Conservation (phyloP, 35 echinoderm and acorn worm species). For the Ptychodera flava region DNA sequence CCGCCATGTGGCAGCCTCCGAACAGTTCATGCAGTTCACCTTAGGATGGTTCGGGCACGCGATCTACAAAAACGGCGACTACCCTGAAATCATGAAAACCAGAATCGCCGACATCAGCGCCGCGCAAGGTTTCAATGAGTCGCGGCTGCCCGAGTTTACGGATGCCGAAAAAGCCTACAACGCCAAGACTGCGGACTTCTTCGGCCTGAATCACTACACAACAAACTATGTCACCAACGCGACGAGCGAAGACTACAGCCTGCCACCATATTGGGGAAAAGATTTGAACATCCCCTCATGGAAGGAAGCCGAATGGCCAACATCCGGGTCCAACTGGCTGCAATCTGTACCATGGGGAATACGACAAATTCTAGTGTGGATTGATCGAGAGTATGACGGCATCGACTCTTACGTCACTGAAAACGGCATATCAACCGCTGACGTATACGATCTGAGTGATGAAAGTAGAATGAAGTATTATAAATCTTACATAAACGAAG, state of each 20-base stretch:
- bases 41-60: constrained; percentile 81
- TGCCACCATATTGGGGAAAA: constrained; percentile 33
- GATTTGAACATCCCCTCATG: constrained; percentile 40
- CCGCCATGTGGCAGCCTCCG: constrained; percentile 46
- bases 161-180: constrained; percentile 47
- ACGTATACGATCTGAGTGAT: constrained; percentile 64
- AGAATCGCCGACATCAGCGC: constrained; percentile 54
- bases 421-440: constrained; percentile 70
- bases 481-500: constrained; percentile 81
- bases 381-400: constrained; percentile 42
- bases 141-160: constrained; percentile 75
- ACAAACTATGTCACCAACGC: neutral
- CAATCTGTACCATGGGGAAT: constrained; percentile 75
- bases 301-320: constrained; percentile 49
- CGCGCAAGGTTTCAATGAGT: constrained; percentile 35
- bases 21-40: constrained; percentile 47
- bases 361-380: constrained; percentile 61
- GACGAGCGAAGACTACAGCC: neutral
- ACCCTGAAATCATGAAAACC: constrained; percentile 72
- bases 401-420: constrained; percentile 79
- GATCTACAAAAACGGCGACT: constrained; percentile 72
- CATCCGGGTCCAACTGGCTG: constrained; percentile 63
- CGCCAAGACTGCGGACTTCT: constrained; percentile 45
- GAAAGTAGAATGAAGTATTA: constrained; percentile 52
- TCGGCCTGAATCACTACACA: constrained; percentile 19